These are phyloP conservation scores for Nothobranchius kuhntae DNA, from an alignment of 2,113 vertebrate species.

Conservation along the genomic window DNA sequence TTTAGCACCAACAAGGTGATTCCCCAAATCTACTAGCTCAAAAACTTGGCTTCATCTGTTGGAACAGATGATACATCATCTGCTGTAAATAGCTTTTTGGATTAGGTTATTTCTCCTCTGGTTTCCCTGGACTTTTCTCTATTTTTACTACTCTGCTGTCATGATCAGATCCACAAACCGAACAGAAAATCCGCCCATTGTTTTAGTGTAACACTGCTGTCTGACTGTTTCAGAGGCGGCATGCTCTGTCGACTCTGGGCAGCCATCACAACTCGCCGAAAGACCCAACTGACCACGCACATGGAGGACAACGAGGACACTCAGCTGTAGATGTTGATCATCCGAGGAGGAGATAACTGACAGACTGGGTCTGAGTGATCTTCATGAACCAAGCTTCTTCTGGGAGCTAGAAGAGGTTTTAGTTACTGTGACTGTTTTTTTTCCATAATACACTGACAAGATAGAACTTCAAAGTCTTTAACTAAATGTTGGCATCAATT, in stretches of 20 bases:
- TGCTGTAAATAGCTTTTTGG: too few species aligned
- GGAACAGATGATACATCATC: too few species aligned
- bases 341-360: slow-evolving; percentile 42
- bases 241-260: slow-evolving; percentile 86
- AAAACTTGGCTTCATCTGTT: too few species aligned
- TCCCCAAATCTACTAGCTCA: too few species aligned
- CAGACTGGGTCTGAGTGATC: slow-evolving; percentile 55
- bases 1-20: too few species aligned
- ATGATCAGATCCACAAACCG: too few species aligned
- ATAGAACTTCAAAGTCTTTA: not conserved
- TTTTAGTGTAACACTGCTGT: too few species aligned
- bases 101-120: too few species aligned
- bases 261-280: slow-evolving; percentile 76
- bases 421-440: slow-evolving; percentile 19
- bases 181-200: too few species aligned
- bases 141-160: too few species aligned
- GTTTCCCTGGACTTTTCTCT: too few species aligned
- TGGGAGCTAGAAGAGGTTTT: not conserved
- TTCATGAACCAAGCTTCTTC: slow-evolving; percentile 8
- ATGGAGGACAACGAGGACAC: slow-evolving; percentile 66
- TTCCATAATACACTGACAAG: not conserved
- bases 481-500: too few species aligned
- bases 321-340: slow-evolving; percentile 51
- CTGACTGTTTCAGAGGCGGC: slow-evolving; percentile 79
- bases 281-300: slow-evolving; percentile 42